phyloP scores from a whole-genome alignment of 2,888 invertebrate genomes.

The Ophraella communa region DNA sequence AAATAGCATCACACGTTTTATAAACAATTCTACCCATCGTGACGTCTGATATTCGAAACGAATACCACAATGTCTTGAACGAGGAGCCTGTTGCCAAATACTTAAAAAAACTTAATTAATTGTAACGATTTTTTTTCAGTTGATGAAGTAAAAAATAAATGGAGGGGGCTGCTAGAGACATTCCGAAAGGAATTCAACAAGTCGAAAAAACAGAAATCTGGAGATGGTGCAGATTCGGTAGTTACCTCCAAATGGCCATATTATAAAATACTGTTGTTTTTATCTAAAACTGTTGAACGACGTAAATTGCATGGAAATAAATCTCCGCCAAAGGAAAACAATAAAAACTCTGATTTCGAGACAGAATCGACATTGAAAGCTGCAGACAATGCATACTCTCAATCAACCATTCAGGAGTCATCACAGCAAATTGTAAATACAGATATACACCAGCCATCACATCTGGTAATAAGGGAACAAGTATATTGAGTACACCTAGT shows the following conservation, averaged over 20 bases:
- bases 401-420: not conserved
- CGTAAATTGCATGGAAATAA: constrained; percentile 16
- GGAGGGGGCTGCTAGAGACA: constrained; percentile 16
- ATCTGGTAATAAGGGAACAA: not conserved
- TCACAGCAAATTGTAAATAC: constrained; percentile 10
- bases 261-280: constrained; percentile 26
- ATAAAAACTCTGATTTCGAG: constrained; percentile 5
- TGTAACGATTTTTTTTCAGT: too few species aligned
- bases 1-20: not conserved
- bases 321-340: constrained; percentile 4
- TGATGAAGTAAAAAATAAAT: constrained; percentile 27
- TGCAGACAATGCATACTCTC: not conserved
- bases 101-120: too few species aligned
- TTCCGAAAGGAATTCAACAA: constrained; percentile 26
- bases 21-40: not conserved
- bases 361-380: not conserved
- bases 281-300: constrained; percentile 16
- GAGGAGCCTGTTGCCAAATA: not conserved
- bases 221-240: constrained; percentile 16
- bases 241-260: constrained; percentile 9
- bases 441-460: constrained; percentile 6
- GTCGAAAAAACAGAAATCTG: constrained; percentile 16
- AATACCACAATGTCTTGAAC: not conserved
- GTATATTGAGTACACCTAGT: not conserved
- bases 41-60: not conserved